Percentiles rank a stretch among this genome's conserved stretches.
Conservation (phyloP, 1,140 invertebrate genomes). For the Pissodes strobi region DNA sequence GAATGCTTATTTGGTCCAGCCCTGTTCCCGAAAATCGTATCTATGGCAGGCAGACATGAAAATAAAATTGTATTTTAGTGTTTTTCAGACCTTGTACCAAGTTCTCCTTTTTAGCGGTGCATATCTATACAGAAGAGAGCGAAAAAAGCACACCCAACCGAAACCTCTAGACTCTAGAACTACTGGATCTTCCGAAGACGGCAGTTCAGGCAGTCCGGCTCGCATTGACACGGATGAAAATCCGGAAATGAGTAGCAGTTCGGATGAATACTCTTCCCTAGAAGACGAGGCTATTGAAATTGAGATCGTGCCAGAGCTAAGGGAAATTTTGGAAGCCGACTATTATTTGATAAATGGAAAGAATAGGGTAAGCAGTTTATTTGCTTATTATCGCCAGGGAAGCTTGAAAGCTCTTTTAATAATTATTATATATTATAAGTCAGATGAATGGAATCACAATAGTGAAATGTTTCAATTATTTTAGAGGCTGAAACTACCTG, state of each 20-base stretch:
- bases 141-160: conserved; percentile 64
- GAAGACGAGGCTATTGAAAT: conserved; percentile 52
- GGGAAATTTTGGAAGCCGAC: conserved; percentile 67
- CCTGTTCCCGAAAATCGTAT: no score
- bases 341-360: conserved; percentile 66
- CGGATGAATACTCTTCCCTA: conserved; percentile 48
- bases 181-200: conserved; percentile 60
- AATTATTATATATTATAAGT: conserved; percentile 14
- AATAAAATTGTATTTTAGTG: no score
- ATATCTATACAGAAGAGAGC: conserved; percentile 74
- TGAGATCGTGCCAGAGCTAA: conserved; percentile 51
- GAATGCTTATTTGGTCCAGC: no score
- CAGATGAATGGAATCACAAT: no score
- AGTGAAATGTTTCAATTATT: conserved; percentile 43
- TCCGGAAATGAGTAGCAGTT: conserved; percentile 42
- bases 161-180: conserved; percentile 39
- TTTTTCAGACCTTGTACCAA: background rate
- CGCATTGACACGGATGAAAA: conserved; percentile 52
- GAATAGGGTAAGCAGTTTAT: conserved; percentile 63
- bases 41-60: no score
- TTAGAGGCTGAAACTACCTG: conserved; percentile 63
- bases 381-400: no score
- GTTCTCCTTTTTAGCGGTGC: conserved; percentile 64
- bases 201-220: conserved; percentile 59
- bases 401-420: background rate